Percentiles rank a stretch among this genome's conserved stretches.
Evolutionary conservation across 2,797 vertebrate genomes (phyloP).

Genomic region (Parauchenoglanis ngamensis): DNA sequence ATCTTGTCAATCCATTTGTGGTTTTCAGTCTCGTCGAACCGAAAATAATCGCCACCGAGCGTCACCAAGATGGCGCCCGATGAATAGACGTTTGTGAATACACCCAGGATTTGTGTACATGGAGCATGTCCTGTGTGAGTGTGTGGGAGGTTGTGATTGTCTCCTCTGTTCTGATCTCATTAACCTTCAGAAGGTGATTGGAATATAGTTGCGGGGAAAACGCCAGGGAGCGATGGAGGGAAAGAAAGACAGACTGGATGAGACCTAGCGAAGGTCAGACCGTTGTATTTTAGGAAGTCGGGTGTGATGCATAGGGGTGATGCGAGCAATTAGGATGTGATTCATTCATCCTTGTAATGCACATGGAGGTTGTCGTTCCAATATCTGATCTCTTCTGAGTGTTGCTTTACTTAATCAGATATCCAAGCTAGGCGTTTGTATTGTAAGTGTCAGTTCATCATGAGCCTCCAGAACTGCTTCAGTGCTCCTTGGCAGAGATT

Average conservation of each 20-base stretch:
- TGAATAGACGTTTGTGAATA: not conserved
- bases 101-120: not conserved
- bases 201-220: not conserved
- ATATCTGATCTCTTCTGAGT: not conserved
- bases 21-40: not conserved
- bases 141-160: not conserved
- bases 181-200: constrained; percentile 39
- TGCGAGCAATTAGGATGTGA: constrained; percentile 16
- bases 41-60: not conserved
- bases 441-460: not conserved
- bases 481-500: not conserved
- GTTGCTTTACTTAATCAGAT: not conserved
- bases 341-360: not conserved
- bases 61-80: not conserved
- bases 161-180: constrained; percentile 25
- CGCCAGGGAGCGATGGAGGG: not conserved
- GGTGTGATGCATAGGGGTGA: not conserved
- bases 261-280: not conserved
- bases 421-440: not conserved
- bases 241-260: not conserved
- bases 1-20: not conserved
- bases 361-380: not conserved
- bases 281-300: constrained; percentile 4
- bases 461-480: not conserved
- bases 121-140: not conserved